Conservation (phyloP, 2,888 invertebrate genomes). For the Didymodactylos carnosus region DNA sequence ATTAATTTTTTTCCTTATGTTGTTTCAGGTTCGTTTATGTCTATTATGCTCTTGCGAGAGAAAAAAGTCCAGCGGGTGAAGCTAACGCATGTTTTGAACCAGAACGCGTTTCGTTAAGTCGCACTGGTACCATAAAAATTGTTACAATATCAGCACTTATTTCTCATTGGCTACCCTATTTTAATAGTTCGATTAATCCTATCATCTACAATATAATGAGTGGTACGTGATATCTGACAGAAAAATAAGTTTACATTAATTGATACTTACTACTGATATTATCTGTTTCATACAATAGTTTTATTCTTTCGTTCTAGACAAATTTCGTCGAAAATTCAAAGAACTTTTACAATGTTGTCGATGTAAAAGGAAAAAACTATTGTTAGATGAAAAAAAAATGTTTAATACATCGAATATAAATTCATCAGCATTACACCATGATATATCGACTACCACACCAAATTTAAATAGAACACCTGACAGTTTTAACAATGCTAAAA, state of each 20-base stretch:
- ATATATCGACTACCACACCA: background rate
- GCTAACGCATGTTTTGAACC: background rate
- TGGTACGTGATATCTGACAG: slow-evolving; percentile 2
- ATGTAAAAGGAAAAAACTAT: background rate
- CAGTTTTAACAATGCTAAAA: no score
- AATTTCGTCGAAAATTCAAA: slow-evolving; percentile 11
- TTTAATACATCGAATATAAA: background rate
- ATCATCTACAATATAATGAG: slow-evolving; percentile 14
- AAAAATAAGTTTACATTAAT: background rate
- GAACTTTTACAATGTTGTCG: background rate
- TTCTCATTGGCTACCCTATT: slow-evolving; percentile 8
- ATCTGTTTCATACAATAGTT: background rate
- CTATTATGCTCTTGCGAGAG: background rate
- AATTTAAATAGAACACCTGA: background rate
- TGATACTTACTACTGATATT: background rate
- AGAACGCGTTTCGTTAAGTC: background rate
- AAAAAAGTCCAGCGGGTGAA: no score
- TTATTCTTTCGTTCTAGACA: background rate
- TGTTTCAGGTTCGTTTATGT: background rate
- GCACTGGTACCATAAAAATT: background rate
- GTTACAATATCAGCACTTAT: slow-evolving; percentile 1
- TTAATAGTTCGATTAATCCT: slow-evolving; percentile 12
- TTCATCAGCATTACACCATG: background rate
- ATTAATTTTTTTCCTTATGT: no score
- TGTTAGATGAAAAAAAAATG: background rate